These are phyloP conservation scores for Ennomos erosarius DNA, from an alignment of 2,888 invertebrate genomes.

Conservation along the genomic window DNA sequence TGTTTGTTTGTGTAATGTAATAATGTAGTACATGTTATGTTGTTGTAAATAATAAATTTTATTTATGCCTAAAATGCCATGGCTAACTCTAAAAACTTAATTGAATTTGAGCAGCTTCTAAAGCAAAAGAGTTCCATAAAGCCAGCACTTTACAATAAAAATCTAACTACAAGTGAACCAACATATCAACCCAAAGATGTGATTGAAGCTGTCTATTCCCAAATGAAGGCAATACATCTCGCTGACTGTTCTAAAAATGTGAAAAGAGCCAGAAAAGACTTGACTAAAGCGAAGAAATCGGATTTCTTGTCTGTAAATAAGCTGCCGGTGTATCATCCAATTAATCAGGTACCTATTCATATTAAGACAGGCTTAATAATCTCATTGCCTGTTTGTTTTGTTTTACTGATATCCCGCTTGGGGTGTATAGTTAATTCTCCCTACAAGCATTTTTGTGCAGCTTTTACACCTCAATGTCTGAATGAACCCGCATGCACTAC, in stretches of 20 bases:
- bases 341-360: constrained; percentile 49
- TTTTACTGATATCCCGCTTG: no score
- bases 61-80: no score
- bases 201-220: constrained; percentile 56
- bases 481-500: no score
- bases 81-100: constrained; percentile 5
- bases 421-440: no score
- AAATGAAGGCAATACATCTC: constrained; percentile 64
- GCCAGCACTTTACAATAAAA: constrained; percentile 49
- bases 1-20: no score
- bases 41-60: no score
- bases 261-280: constrained; percentile 31
- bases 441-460: no score
- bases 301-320: constrained; percentile 55
- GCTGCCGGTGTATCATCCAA: constrained; percentile 49
- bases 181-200: constrained; percentile 56
- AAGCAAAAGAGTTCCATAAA: constrained; percentile 44
- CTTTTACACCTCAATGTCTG: no score
- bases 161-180: constrained; percentile 24
- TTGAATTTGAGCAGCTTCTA: constrained; percentile 55
- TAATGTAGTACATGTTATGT: no score
- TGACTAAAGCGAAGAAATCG: constrained; percentile 44
- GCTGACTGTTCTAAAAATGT: constrained; percentile 54
- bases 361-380: no score
- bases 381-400: no score